Base-by-base conservation (phyloP, 2,797 vertebrate species). In the Choloepus didactylus region DNA sequence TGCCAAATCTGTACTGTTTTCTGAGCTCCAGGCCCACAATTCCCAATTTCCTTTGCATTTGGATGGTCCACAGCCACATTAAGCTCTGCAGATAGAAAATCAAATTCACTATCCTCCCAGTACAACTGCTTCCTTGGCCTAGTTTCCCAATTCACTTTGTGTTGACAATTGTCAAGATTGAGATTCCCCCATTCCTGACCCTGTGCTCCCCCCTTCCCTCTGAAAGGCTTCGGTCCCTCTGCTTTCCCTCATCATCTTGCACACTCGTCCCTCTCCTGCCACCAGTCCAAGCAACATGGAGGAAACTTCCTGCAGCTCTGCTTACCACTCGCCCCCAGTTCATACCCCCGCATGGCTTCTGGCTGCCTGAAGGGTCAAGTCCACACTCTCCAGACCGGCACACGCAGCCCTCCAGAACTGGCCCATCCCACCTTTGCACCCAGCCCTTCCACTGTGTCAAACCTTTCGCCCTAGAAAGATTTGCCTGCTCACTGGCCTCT, bases 381-480 rank as follows among this genome's bases (percentile, higher is more conserved):
- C 14, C 59, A 54, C 27, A 23, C 27, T 14, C 18, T 25, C 31
- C 31, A 83, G 35, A 38, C 41, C 3, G 0, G n/a, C 27, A 16
- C 44, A 29, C 9, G 6, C 0, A 3, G 12, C 15, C 60, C 18
- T 60, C 31, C 16, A 4, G 0, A 60, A 41, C 7, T 21, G 27
- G 18, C 54, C 51, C 25, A 51, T 21, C 10, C 19, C 54, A 29
- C 31, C 60, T 1, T 5, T 18, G 41, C n/a, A 46, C 4, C 31
- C 46, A n/a, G 4, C 4, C n/a, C 14, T 51, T 54, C 44, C n/a
- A 9, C 16, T 7, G 29, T 11, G 9, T 27, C 38, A 72, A 49
- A 41, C 23, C 59, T 54, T 29, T 16, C 25, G 60, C 35, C n/a
- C 27, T 6, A 49, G 12, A 62, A 88, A 56, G n/a, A 64, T n/a